phyloP scores from a whole-genome alignment of 2,888 invertebrate genomes.

The Eupithecia vulgata region DNA sequence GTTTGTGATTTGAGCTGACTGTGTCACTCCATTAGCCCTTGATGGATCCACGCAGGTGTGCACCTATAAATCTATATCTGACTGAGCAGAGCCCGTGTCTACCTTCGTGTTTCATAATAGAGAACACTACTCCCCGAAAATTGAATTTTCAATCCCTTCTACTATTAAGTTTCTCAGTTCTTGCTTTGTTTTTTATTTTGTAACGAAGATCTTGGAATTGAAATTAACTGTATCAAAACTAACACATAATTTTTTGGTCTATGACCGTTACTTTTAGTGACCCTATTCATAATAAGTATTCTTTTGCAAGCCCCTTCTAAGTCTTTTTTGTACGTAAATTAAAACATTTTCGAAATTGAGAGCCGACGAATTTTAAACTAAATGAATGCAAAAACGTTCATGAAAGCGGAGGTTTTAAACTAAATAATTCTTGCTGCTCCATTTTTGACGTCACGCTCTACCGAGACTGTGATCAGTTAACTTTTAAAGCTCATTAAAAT shows the following conservation, averaged over 20 bases:
- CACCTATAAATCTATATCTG: neutral
- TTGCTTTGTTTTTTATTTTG: neutral
- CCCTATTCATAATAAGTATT: neutral
- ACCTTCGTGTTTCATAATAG: neutral
- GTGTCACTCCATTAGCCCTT: slow-evolving; percentile 12
- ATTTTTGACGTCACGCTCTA: slow-evolving; percentile 48
- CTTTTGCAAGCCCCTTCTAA: neutral
- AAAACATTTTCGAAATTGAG: neutral
- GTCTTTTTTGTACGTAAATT: neutral
- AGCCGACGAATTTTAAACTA: neutral
- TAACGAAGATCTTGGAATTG: neutral
- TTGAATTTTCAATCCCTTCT: neutral
- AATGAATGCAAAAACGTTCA: slow-evolving; percentile 16
- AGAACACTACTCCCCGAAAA: neutral
- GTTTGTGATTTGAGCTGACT: slow-evolving; percentile 7
- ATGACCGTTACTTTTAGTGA: neutral
- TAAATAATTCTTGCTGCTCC: slow-evolving; percentile 32
- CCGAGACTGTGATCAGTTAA: slow-evolving; percentile 73
- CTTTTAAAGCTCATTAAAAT: slow-evolving; percentile 83
- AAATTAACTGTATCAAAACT: neutral
- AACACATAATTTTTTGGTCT: neutral
- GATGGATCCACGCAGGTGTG: slow-evolving; percentile 12
- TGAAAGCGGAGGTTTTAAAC: slow-evolving; percentile 20
- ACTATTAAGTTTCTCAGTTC: neutral
- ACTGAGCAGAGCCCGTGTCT: neutral